Percentiles rank a stretch among this genome's conserved stretches.
Evolutionary conservation across 2,113 vertebrate genomes (phyloP).

Genomic region (Thunnus maccoyii): DNA sequence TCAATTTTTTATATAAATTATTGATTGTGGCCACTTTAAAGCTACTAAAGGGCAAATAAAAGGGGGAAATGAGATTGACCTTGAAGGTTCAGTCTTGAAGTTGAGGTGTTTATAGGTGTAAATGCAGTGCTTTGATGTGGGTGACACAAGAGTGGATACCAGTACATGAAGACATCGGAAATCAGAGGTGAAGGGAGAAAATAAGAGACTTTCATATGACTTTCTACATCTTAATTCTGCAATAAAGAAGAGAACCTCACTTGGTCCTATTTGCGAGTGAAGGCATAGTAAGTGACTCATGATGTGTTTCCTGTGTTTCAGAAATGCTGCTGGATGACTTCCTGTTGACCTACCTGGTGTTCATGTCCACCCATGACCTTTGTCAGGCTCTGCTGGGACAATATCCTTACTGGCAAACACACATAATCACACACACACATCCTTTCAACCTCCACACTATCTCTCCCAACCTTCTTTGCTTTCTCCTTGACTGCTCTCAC

Average conservation of each 20-base stretch:
- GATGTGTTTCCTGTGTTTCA: constrained; percentile 82
- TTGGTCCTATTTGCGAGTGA: background rate
- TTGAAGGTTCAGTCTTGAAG: background rate
- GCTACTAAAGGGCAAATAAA: too few species aligned
- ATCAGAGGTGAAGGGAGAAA: background rate
- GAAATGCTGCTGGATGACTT: constrained; percentile 97
- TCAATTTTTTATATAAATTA: background rate
- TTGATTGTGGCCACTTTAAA: background rate
- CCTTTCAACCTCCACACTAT: background rate
- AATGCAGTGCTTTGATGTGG: background rate
- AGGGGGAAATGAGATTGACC: background rate
- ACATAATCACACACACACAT: background rate
- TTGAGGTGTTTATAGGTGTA: background rate
- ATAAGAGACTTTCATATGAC: background rate
- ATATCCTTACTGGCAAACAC: constrained; percentile 90
- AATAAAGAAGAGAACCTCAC: background rate
- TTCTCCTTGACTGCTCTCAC: constrained; percentile 89
- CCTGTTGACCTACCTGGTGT: constrained; percentile 95
- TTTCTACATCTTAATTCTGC: background rate
- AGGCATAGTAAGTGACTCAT: constrained; percentile 1
- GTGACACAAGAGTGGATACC: background rate
- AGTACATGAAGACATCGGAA: background rate
- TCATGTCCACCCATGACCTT: constrained; percentile 96
- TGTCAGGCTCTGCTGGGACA: constrained; percentile 97
- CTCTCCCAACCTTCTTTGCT: background rate